phyloP scores from a whole-genome alignment of 2,113 vertebrate species.

The human (Homo sapiens) region GRCh38 chr2:201473501-201474000 shows the following conservation, averaged over 20 bases:
- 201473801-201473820: constrained; percentile 4
- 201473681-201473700: not conserved
- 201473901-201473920: too few species aligned
- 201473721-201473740: not conserved
- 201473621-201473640: not conserved
- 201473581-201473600: not conserved
- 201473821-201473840: constrained; percentile 26
- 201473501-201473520: constrained; percentile 20
- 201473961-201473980: too few species aligned
- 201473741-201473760: constrained; percentile 15
- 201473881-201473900: not conserved
- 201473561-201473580: constrained; percentile 37
- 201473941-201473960: too few species aligned
- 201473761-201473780: constrained; percentile 33
- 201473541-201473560: not conserved
- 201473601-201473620: constrained; percentile 36
- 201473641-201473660: not conserved
- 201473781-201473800: constrained; percentile 36
- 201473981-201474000: too few species aligned
- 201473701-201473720: not conserved
- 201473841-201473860: constrained; percentile 10
- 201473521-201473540: constrained; percentile 31
- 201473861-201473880: constrained; percentile 6
- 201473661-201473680: not conserved
- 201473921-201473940: too few species aligned